Conservation (phyloP, 2,888 invertebrate species). For the Schrankia costaestrigalis region DNA sequence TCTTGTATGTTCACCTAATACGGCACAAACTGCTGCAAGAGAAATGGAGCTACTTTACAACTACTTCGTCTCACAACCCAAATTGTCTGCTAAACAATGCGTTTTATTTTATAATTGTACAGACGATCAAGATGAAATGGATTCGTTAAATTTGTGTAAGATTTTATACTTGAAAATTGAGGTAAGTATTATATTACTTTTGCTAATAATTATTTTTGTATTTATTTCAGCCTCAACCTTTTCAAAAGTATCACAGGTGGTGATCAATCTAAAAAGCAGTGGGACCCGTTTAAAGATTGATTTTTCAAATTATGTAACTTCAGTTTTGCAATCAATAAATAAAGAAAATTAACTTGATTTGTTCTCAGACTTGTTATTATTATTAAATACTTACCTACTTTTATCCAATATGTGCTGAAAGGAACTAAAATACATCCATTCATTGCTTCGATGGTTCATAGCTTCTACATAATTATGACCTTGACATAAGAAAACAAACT, state of each 20-base stretch:
- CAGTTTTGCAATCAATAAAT: conserved; percentile 65
- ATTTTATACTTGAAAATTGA: conserved; percentile 11
- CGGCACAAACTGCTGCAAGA: conserved; percentile 69
- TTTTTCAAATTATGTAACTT: conserved; percentile 72
- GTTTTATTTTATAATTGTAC: conserved; percentile 81
- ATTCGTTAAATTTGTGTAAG: conserved; percentile 77
- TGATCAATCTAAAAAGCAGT: conserved; percentile 79
- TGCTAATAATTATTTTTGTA: conserved; percentile 2
- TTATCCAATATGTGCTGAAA: too few relatives aligned
- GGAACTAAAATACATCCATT: conserved; percentile 45
- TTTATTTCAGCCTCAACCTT: conserved; percentile 79
- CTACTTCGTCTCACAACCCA: conserved; percentile 85
- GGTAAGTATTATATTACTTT: not conserved
- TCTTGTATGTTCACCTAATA: conserved; percentile 82
- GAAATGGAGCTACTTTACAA: conserved; percentile 83
- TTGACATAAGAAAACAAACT: conserved; percentile 1
- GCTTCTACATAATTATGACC: conserved; percentile 9
- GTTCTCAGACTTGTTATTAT: conserved; percentile 16
- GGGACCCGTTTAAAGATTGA: conserved; percentile 81
- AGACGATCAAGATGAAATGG: conserved; percentile 68
- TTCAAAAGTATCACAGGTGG: conserved; percentile 80
- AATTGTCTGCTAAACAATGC: conserved; percentile 83
- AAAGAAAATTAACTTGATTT: conserved; percentile 43
- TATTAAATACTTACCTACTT: conserved; percentile 34
- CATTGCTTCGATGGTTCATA: conserved; percentile 13